These are phyloP conservation scores for Eudyptes chrysolophus DNA, from an alignment of 2,113 vertebrate species.

Conservation along the genomic window DNA sequence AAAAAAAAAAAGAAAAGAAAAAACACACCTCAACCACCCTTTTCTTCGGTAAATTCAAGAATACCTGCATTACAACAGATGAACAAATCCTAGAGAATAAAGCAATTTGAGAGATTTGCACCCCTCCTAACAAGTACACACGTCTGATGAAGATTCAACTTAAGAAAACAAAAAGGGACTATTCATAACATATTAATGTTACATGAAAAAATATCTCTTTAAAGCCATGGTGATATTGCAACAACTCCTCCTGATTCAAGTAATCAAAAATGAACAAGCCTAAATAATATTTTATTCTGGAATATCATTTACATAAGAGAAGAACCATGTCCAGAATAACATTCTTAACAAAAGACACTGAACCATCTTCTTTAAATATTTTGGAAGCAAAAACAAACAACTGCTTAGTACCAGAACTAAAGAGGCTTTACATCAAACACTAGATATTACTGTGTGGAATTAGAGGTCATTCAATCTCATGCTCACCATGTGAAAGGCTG, in stretches of 20 bases:
- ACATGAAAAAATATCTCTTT: neutral
- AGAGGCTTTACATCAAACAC: conserved; percentile 5
- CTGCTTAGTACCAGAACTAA: neutral
- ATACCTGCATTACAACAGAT: neutral
- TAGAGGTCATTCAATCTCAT: neutral
- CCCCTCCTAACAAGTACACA: neutral
- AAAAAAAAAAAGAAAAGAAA: neutral
- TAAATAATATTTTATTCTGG: neutral
- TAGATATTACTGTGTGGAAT: neutral
- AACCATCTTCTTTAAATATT: neutral
- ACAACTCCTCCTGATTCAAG: neutral
- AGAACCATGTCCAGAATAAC: neutral
- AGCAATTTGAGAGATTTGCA: neutral
- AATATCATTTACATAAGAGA: neutral
- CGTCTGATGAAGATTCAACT: neutral
- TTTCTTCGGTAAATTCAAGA: neutral
- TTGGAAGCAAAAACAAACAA: conserved; percentile 14
- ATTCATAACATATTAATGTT: neutral
- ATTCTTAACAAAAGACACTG: neutral
- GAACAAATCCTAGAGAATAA: neutral
- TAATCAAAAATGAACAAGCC: neutral
- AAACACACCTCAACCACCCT: neutral
- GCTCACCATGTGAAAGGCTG: conserved; percentile 3
- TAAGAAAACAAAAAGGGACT: neutral
- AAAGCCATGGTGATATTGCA: neutral